These are phyloP conservation scores for Heptranchias perlo DNA, from an alignment of 2,113 vertebrate species.

Conservation along the genomic window DNA sequence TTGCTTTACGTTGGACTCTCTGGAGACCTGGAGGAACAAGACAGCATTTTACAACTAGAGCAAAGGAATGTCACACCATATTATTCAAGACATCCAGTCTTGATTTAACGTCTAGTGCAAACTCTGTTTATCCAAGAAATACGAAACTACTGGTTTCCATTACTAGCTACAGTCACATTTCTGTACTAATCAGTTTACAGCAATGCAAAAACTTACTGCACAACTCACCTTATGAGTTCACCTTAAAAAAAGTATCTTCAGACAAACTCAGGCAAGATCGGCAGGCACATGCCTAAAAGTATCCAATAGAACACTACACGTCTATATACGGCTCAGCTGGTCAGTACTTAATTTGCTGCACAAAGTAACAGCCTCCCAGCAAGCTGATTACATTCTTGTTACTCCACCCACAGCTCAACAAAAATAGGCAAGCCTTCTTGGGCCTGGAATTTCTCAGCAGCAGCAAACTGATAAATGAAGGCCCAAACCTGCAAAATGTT, in stretches of 20 bases:
- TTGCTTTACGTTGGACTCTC: slow-evolving; percentile 39
- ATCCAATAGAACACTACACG: not conserved
- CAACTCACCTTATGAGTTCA: not conserved
- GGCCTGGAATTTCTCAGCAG: not conserved
- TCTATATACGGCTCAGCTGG: slow-evolving; percentile 39
- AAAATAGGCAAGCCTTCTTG: not conserved
- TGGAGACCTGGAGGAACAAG: slow-evolving; percentile 9
- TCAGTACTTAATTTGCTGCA: slow-evolving; percentile 17
- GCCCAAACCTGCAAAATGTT: not conserved
- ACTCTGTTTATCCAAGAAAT: slow-evolving; percentile 41
- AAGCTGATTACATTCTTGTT: rapidly evolving
- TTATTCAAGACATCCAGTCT: slow-evolving; percentile 37
- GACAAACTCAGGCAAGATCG: not conserved
- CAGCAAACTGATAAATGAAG: slow-evolving; percentile 1
- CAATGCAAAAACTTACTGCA: slow-evolving; percentile 39
- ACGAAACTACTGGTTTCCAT: slow-evolving; percentile 25
- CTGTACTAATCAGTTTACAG: slow-evolving; percentile 33
- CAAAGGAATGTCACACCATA: slow-evolving; percentile 14
- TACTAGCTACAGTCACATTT: not conserved
- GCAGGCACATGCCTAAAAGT: slow-evolving; percentile 15
- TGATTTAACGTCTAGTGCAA: slow-evolving; percentile 37
- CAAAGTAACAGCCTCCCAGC: slow-evolving; percentile 2
- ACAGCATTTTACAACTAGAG: slow-evolving; percentile 2
- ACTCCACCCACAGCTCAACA: not conserved
- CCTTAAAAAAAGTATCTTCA: slow-evolving; percentile 3